Base-by-base conservation (phyloP, 2,888 invertebrate genomes). In the Volucella bombylans region DNA sequence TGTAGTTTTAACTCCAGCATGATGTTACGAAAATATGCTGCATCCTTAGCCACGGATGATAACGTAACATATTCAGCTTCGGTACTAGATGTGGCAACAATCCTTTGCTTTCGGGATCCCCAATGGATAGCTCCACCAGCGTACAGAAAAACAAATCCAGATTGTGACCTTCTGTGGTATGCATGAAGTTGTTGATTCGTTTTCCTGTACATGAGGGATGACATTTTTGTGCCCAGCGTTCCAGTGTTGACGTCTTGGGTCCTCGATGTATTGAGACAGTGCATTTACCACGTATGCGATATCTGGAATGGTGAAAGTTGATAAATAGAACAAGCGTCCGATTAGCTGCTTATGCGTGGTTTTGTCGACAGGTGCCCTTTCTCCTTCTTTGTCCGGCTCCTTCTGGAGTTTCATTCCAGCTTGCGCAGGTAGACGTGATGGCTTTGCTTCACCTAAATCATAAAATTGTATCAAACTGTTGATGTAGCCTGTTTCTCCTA, bases 241-340 rank as follows among this genome's bases (percentile, higher is more conserved):
- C 18, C 1, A n/a, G 18, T 18, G 18, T 18, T 18, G 18, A 18
- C 1, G 18, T 18, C 18, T 18, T 18, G 18, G 18, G 1, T 18
- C 18, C 18, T 18, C 18, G 18, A 55, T 14, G 54, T 54, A 45
- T 43, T 68, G 67, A 12, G 54, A 68, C 9, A 65, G 64, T 11
- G 55, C 39, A 15, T 73, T 72, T n/a, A 72, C 79, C 8, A 64
- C 61, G n/a, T 62, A 67, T 9, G 80, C 41, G 10, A 67, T 80
- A 38, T 80, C 72, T 39, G 79, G n/a, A n/a, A n/a, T n/a, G n/a
- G 54, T 72, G n/a, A 80, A 80, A 11, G 68, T 68, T 62, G 67
- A 55, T 11, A 80, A 54, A 15, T 80, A 67, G 15, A 80, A 15
- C 43, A 73, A 43, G 8, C 80, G 47, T 62, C 68, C 73, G 52